Evolutionary conservation across 1,140 invertebrate genomes (phyloP).

Genomic region (Microplitis demolitor): DNA sequence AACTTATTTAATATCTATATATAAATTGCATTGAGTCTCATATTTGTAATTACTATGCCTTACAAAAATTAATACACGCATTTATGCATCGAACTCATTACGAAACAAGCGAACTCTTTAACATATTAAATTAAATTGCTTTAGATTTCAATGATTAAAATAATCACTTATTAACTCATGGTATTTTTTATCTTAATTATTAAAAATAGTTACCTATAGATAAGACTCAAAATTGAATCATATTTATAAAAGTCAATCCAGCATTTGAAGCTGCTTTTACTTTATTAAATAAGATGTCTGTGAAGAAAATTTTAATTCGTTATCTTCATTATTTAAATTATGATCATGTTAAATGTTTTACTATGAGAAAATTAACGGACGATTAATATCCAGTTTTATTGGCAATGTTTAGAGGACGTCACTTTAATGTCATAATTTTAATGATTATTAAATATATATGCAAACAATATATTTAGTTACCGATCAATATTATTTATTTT

Average conservation of each 20-base stretch:
- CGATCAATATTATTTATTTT: neutral
- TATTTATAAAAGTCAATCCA: no score
- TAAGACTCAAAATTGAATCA: neutral
- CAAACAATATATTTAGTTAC: neutral
- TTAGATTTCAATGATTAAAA: no score
- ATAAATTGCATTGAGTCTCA: no score
- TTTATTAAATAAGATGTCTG: no score
- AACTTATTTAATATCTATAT: no score
- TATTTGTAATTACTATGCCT: no score
- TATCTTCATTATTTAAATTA: slow-evolving; percentile 30
- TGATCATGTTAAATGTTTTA: slow-evolving; percentile 34
- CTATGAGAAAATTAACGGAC: slow-evolving; percentile 42
- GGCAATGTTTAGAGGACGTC: slow-evolving; percentile 27
- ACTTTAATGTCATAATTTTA: slow-evolving; percentile 29
- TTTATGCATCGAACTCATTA: no score
- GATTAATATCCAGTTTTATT: slow-evolving; percentile 51
- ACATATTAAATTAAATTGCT: no score
- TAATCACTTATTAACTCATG: neutral
- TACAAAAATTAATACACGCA: no score
- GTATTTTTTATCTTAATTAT: neutral
- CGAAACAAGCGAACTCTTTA: no score
- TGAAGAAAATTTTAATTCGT: neutral
- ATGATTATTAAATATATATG: neutral
- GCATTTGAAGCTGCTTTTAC: no score
- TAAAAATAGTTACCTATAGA: neutral